Percentiles rank a stretch among this genome's conserved stretches.
Evolutionary conservation across 2,888 invertebrate genomes (phyloP).

Genomic region (Apamea epomidion): DNA sequence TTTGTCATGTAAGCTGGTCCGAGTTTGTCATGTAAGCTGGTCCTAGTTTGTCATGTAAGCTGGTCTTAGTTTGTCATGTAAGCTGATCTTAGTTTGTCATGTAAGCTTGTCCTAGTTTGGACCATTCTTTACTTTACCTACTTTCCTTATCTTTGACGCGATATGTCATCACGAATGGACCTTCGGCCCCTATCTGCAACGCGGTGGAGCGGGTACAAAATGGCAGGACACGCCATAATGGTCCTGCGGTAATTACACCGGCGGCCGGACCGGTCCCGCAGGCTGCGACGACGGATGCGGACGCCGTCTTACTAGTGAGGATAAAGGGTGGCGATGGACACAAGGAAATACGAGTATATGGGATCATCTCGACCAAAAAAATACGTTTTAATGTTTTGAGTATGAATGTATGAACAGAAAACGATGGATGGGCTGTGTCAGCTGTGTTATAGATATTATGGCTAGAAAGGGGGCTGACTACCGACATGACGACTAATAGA

Average conservation of each 20-base stretch:
- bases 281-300: neutral
- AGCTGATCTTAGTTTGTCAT: too few relatives aligned
- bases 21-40: too few relatives aligned
- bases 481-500: neutral
- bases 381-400: neutral
- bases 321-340: neutral
- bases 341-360: neutral
- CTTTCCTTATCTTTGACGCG: neutral
- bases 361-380: neutral
- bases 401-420: neutral
- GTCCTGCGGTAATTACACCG: constrained; percentile 7
- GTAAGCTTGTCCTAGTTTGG: neutral
- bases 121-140: neutral
- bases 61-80: too few relatives aligned
- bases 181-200: neutral
- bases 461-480: neutral
- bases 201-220: neutral
- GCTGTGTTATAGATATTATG: too few relatives aligned
- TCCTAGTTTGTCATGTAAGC: too few relatives aligned
- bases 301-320: constrained; percentile 2
- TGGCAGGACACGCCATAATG: constrained; percentile 14
- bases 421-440: neutral
- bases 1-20: neutral
- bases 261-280: constrained; percentile 40
- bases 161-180: neutral